Conservation (phyloP, 2,113 vertebrate genomes). For the Lycocorax pyrrhopterus region DNA sequence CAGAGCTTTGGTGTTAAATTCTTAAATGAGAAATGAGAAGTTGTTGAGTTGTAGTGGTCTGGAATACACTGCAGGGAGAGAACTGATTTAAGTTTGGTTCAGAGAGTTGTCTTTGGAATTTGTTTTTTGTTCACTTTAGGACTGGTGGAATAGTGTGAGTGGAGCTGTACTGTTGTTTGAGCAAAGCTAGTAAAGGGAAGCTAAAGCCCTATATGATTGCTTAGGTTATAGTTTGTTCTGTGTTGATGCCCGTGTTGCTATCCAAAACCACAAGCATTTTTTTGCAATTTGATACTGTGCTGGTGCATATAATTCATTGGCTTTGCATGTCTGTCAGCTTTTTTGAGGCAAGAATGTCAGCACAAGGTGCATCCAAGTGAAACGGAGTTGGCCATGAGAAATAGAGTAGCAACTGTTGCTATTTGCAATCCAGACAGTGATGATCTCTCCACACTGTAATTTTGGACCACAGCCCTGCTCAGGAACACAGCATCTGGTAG, state of each 20-base stretch:
- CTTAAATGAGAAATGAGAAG: not conserved
- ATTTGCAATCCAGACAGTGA: conserved; percentile 56
- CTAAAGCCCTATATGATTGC: not conserved
- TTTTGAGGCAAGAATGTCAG: conserved; percentile 49
- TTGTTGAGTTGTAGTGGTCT: not conserved
- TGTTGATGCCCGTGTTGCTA: conserved; percentile 67
- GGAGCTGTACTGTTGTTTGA: not conserved
- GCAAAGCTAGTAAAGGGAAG: not conserved
- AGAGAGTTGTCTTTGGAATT: not conserved
- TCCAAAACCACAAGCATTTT: conserved; percentile 49
- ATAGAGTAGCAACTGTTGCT: conserved; percentile 75
- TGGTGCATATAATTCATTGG: conserved; percentile 36
- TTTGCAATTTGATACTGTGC: conserved; percentile 52
- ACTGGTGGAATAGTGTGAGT: not conserved
- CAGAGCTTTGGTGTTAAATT: not conserved
- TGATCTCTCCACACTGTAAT: conserved; percentile 27
- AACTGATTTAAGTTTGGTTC: not conserved
- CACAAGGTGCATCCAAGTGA: conserved; percentile 48
- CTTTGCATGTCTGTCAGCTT: conserved; percentile 57
- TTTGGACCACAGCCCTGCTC: not conserved
- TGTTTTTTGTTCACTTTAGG: not conserved
- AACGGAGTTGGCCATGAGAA: conserved; percentile 39
- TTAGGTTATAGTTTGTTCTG: conserved; percentile 47
- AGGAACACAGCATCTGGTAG: not conserved
- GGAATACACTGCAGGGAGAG: not conserved